Evolutionary conservation across 2,888 invertebrate species (phyloP), one percentile per base, ranked within the genome.

Genomic region (Chydorus sphaericus): DNA sequence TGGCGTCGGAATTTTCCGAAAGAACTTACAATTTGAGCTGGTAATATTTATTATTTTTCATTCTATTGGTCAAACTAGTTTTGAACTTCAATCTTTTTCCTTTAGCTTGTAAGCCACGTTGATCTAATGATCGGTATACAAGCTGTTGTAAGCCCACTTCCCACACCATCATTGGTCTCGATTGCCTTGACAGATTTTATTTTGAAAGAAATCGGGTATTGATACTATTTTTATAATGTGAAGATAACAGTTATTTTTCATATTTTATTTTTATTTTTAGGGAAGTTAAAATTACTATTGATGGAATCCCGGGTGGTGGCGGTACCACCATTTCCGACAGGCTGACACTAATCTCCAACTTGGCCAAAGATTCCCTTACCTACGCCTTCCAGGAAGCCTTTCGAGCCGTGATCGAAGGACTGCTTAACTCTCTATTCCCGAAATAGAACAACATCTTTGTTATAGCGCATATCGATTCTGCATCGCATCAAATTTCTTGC

Each of bases 311-410:
- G 11, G 20, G 31, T 4, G 54, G 44, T 20, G 36, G 53, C 23
- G 33, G 54, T 16, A 28, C 28, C 8, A 23, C 31, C 14, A 28
- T 54, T 54, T 54, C 54, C 6, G 30, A 44, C 10, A n/a, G 31
- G 14, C 31, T 54, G 7, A 18, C 23, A 20, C n/a, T 44, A 11
- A 18, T 31, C n/a, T 39, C 54, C 1, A 54, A 54, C 14, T 31
- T 30, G 18, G 54, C 48, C 29, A 54, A 54, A 23, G 54, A 54
- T 48, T 54, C 54, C 6, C 39, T 54, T 4, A 44, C 29, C 14
- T 54, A 54, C 30, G 54, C 54, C 31, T 54, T 54, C 30, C 55
- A 55, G 26, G 55, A 55, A 31, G 48, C 49, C 5, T 49, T 55
- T 31, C 28, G 33, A 16, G 49, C 55, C 16, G 8, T 11, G 4